Evolutionary conservation across 2,113 vertebrate species (phyloP), one percentile per base, ranked within the genome.

Genomic region (Pituophis catenifer): DNA sequence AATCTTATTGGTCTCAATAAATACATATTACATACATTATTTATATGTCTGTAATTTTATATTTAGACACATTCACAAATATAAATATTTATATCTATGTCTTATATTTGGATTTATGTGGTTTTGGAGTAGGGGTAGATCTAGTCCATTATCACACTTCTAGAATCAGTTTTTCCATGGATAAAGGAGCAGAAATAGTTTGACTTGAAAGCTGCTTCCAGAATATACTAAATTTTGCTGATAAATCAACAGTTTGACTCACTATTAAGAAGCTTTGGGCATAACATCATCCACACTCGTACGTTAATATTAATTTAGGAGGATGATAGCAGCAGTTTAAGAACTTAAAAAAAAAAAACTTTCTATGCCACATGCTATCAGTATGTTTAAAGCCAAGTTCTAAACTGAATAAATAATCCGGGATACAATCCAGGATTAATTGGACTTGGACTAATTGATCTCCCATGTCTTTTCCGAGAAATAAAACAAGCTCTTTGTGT

Each of bases 381-480:
- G 62, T 89, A 70, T 94, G 87, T 94, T 91, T 96, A 95, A 95
- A 96, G 89, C 95, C 94, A 95, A 95, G 94, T 93, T 94, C 91
- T 89, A 93, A 91, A 94, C 92, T 90, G 17, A 95, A 96, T 94
- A 90, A 96, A 94, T 95, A 93, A 95, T 94, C 57, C 90, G 87
- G 89, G 93, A 17, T 94, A 88, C 48, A 95, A 96, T 17, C 11
- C 90, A 88, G 91, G 89, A 95, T 94, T 96, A 97, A 96, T 90
- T 95, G 62, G 85, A 96, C 62, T 93, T 90, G 94, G 89, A 94
- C 57, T 96, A 96, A 96, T 96, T 95, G 95, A 89, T 92, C 94
- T 17, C 50, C 70, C 70, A 57, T 94, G 55, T 81, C 70, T 94
- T 93, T 94, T 62, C 93, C 91, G 90, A 95, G 81, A 95, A 91